Conservation (phyloP, 2,888 invertebrate species). For the Allophyes oxyacanthae region DNA sequence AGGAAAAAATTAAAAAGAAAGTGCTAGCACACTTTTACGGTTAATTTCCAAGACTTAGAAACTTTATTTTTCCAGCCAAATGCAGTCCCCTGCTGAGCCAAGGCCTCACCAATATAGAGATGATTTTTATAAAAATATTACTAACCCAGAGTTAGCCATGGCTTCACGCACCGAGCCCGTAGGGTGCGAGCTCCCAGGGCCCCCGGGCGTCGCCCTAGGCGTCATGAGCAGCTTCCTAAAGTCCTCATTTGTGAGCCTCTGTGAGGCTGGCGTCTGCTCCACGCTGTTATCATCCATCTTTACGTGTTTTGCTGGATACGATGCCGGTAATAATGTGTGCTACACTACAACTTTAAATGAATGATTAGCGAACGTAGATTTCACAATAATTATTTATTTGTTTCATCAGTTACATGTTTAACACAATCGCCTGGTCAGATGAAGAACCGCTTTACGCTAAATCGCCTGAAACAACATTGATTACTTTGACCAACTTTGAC, state of each 20-base stretch:
- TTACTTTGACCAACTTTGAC: too few species aligned
- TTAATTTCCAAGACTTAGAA: too few species aligned
- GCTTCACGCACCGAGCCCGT: constrained; percentile 92
- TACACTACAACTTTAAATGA: constrained; percentile 1
- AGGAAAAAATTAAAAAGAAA: too few species aligned
- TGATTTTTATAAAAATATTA: not conserved
- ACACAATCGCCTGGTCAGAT: too few species aligned
- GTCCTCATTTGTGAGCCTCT: constrained; percentile 98
- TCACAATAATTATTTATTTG: constrained; percentile 4
- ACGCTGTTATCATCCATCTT: constrained; percentile 88
- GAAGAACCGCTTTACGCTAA: too few species aligned
- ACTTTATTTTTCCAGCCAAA: not conserved
- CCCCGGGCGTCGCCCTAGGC: constrained; percentile 92
- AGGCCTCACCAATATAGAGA: not conserved
- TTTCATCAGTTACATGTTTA: constrained; percentile 1
- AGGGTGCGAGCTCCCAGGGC: constrained; percentile 81
- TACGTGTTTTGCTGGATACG: constrained; percentile 19
- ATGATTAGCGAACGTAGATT: not conserved
- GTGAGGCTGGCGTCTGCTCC: constrained; percentile 91
- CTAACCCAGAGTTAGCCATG: constrained; percentile 90
- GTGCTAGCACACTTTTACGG: too few species aligned
- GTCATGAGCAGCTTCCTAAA: constrained; percentile 99
- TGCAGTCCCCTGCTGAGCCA: not conserved
- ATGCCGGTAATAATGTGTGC: not conserved
- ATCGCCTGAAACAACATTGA: constrained; percentile 4